A percentile compares a stretch with the other conserved stretches of the same genome.
phyloP scores from a whole-genome alignment of 2,113 vertebrate genomes.

The Notarius quadriscutis region DNA sequence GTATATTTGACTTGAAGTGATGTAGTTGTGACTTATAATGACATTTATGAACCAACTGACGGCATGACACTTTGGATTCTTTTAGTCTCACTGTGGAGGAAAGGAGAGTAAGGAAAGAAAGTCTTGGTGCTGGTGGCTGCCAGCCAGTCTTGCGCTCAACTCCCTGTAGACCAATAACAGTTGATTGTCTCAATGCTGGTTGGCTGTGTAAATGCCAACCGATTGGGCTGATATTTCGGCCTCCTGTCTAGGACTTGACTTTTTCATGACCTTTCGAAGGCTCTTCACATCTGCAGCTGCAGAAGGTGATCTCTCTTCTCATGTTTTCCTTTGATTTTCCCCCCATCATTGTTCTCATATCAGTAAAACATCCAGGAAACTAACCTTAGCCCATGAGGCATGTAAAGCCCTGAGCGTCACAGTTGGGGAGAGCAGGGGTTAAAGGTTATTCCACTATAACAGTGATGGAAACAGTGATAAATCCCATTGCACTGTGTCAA shows the following conservation, averaged over 20 bases:
- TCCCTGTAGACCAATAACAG: conserved; percentile 46
- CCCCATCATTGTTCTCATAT: conserved; percentile 31
- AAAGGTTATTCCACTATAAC: conserved; percentile 35
- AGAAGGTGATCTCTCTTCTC: conserved; percentile 5
- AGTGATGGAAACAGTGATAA: conserved; percentile 18
- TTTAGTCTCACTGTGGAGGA: neutral
- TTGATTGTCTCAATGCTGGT: conserved; percentile 54
- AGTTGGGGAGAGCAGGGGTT: neutral
- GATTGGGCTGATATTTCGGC: conserved; percentile 60
- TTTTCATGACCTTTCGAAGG: conserved; percentile 38
- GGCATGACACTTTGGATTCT: neutral
- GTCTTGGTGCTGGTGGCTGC: conserved; percentile 48
- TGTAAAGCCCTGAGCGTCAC: neutral
- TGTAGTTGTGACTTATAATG: neutral
- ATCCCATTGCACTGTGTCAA: conserved; percentile 4
- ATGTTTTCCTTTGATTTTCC: neutral
- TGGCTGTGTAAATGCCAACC: conserved; percentile 48
- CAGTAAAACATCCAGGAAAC: conserved; percentile 11
- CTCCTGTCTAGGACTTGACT: conserved; percentile 48
- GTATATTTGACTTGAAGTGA: neutral
- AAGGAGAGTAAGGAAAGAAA: conserved; percentile 6
- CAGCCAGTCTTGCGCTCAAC: conserved; percentile 32
- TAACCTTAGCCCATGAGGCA: conserved; percentile 28
- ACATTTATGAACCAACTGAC: neutral
- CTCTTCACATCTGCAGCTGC: neutral